A percentile compares a stretch with the other conserved stretches of the same genome.
Conservation (phyloP, 2,797 vertebrate genomes). For the Chaenodraco wilsoni region DNA sequence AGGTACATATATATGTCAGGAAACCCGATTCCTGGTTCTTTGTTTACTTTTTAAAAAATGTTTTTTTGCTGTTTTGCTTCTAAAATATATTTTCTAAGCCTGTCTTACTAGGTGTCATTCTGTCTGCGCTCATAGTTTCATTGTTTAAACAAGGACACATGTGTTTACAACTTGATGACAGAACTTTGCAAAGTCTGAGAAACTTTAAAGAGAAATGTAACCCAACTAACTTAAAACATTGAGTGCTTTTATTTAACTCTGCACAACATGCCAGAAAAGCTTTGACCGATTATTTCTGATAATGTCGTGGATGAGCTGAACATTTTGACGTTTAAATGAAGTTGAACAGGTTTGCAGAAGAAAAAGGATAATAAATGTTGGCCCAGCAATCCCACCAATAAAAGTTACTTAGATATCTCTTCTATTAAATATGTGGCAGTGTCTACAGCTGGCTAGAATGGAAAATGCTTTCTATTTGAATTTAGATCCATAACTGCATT, state of each 20-base stretch:
- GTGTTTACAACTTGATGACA: background rate
- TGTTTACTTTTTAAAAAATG: too few species aligned
- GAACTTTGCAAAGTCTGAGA: background rate
- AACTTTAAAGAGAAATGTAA: too few species aligned
- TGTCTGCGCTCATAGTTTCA: background rate
- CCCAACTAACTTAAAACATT: background rate
- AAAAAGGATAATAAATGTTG: background rate
- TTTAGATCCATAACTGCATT: slow-evolving; percentile 60
- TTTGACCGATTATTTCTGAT: background rate
- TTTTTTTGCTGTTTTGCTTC: background rate
- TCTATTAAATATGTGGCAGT: slow-evolving; percentile 72
- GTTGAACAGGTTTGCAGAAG: background rate
- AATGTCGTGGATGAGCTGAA: background rate
- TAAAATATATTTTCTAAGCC: background rate
- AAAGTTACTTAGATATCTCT: slow-evolving; percentile 48
- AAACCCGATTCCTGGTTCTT: too few species aligned
- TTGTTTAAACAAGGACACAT: background rate
- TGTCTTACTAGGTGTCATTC: too few species aligned
- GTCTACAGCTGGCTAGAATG: slow-evolving; percentile 41
- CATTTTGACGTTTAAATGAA: background rate
- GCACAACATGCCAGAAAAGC: background rate
- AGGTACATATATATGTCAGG: too few species aligned
- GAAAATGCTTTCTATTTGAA: slow-evolving; percentile 62
- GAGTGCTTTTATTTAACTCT: background rate
- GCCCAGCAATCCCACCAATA: slow-evolving; percentile 8